phyloP scores from a whole-genome alignment of 2,797 vertebrate species.

The Coreius guichenoti region DNA sequence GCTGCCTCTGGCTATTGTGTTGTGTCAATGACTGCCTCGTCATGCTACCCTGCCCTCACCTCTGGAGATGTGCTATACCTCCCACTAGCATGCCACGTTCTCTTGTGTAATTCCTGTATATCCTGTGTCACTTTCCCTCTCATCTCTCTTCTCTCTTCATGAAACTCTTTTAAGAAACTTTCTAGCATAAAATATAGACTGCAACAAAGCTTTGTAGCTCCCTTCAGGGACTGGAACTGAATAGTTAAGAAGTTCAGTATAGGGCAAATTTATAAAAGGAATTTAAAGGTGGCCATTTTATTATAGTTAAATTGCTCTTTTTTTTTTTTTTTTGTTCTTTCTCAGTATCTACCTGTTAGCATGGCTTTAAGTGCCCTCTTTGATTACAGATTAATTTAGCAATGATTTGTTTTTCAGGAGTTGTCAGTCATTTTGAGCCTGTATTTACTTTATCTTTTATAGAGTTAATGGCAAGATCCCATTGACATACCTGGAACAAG shows the following conservation, averaged over 20 bases:
- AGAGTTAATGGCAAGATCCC: neutral
- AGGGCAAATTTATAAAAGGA: neutral
- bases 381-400: neutral
- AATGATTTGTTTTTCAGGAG: neutral
- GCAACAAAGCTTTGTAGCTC: neutral
- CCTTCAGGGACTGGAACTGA: neutral
- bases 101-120: neutral
- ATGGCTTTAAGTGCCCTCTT: too few species aligned
- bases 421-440: neutral
- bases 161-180: neutral
- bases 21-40: slow-evolving; percentile 34
- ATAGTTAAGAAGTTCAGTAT: too few species aligned
- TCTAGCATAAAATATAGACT: neutral
- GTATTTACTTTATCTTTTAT: neutral
- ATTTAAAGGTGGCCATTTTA: neutral
- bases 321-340: neutral
- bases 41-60: slow-evolving; percentile 31
- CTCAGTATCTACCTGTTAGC: neutral
- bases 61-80: slow-evolving; percentile 26
- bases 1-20: slow-evolving; percentile 23
- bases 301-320: neutral
- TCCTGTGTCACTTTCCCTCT: neutral
- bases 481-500: neutral
- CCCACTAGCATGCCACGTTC: neutral
- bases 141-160: neutral